Conservation (phyloP, 2,888 invertebrate genomes). For the Drosophila lacicola region DNA sequence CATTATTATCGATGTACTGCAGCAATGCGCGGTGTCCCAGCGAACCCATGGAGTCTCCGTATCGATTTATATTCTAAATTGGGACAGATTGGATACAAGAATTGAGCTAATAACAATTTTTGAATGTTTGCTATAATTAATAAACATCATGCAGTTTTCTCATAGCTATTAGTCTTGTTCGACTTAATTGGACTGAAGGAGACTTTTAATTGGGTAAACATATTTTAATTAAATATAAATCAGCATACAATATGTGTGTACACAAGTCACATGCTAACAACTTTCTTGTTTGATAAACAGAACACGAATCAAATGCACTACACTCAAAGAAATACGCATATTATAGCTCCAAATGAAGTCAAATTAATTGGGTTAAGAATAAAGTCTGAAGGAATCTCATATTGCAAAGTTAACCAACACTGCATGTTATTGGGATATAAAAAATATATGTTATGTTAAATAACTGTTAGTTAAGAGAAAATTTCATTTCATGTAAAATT, state of each 20-base stretch:
- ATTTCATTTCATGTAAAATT: too few species aligned
- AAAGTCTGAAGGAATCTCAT: neutral
- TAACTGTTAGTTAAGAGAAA: constrained; percentile 1
- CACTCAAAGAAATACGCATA: constrained; percentile 11
- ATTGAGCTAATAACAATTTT: constrained; percentile 8
- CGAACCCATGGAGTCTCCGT: constrained; percentile 95
- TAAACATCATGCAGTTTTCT: constrained; percentile 49
- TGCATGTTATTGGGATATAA: neutral
- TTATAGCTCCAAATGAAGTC: too few species aligned
- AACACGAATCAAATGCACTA: constrained; percentile 7
- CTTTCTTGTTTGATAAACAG: constrained; percentile 21
- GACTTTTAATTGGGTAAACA: constrained; percentile 43
- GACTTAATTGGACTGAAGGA: constrained; percentile 9
- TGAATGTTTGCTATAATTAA: constrained; percentile 22
- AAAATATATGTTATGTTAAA: neutral
- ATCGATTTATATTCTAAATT: constrained; percentile 91
- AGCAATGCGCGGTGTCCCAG: constrained; percentile 93
- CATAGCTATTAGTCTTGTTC: constrained; percentile 24
- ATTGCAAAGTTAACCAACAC: constrained; percentile 4
- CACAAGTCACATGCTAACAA: constrained; percentile 25
- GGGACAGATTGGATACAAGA: constrained; percentile 15
- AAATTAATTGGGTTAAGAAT: neutral
- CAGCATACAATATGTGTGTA: constrained; percentile 34
- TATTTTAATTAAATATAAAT: constrained; percentile 45
- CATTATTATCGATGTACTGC: constrained; percentile 92